phyloP scores from a whole-genome alignment of 2,113 vertebrate genomes.

The Lampris megalopsis region DNA sequence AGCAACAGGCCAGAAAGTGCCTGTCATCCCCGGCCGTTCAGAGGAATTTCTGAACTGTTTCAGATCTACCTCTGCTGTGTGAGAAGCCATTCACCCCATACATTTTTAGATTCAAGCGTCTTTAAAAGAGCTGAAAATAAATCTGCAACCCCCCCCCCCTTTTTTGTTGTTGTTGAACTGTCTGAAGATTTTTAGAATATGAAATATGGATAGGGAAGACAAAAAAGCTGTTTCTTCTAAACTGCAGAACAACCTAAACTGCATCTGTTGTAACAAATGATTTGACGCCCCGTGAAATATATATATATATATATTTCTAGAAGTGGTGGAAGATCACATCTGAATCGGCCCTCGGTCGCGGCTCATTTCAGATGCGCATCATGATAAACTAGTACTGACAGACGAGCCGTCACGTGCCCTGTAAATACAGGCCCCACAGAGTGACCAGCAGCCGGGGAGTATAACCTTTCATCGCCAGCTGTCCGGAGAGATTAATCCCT shows the following conservation, averaged over 20 bases:
- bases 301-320: not conserved
- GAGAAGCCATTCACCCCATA: too few species aligned
- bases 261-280: not conserved
- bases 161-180: too few species aligned
- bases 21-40: conserved; percentile 31
- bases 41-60: conserved; percentile 38
- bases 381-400: conserved; percentile 57
- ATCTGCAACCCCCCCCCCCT: too few species aligned
- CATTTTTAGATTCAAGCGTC: too few species aligned
- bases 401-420: conserved; percentile 17
- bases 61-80: too few species aligned
- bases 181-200: too few species aligned
- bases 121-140: too few species aligned
- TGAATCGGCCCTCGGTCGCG: conserved; percentile 21
- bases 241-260: not conserved
- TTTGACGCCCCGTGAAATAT: not conserved
- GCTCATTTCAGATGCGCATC: conserved; percentile 59
- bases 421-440: conserved; percentile 43
- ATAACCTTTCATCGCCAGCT: conserved; percentile 68
- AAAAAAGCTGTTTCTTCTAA: not conserved
- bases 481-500: conserved; percentile 43
- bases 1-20: conserved; percentile 54
- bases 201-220: too few species aligned
- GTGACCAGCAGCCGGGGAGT: conserved; percentile 44
- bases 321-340: conserved; percentile 12